Conservation (phyloP, 2,888 invertebrate genomes). For the Aspidapion aeneum region DNA sequence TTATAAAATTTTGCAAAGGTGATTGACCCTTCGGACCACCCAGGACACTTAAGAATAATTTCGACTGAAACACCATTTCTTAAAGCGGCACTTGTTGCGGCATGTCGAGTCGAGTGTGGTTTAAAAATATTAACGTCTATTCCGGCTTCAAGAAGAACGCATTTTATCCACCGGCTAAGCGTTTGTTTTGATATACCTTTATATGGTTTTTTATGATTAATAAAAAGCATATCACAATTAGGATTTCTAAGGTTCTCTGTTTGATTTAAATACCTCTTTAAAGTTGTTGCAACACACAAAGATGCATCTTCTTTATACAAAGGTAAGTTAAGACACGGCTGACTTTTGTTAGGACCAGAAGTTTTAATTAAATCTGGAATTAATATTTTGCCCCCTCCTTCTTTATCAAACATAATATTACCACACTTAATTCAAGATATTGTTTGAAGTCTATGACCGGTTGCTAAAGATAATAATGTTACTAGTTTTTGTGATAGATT, state of each 20-base stretch:
- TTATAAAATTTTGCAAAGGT: conserved; percentile 13
- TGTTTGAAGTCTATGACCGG: conserved; percentile 16
- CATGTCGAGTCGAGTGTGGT: conserved; percentile 10
- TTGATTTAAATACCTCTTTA: conserved; percentile 6
- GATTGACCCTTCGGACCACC: conserved; percentile 9
- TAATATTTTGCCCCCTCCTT: too few species aligned
- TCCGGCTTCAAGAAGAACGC: not conserved
- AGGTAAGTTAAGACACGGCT: too few species aligned
- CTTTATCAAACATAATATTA: too few species aligned
- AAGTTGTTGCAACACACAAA: conserved; percentile 3
- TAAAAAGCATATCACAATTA: too few species aligned
- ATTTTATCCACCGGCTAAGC: conserved; percentile 9
- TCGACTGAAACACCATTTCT: conserved; percentile 8
- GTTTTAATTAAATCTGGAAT: too few species aligned
- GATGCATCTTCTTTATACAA: too few species aligned
- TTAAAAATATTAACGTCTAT: conserved; percentile 4
- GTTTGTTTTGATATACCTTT: conserved; percentile 4
- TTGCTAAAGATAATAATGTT: conserved; percentile 16
- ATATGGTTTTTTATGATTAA: conserved; percentile 3
- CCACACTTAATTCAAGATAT: conserved; percentile 13
- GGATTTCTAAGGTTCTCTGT: too few species aligned
- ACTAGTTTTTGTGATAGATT: conserved; percentile 14
- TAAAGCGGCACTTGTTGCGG: conserved; percentile 8
- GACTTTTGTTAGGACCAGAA: conserved; percentile 8
- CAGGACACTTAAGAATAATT: conserved; percentile 7